Conservation (phyloP, 23 tunicate genomes). For the Ascidia mentula region DNA sequence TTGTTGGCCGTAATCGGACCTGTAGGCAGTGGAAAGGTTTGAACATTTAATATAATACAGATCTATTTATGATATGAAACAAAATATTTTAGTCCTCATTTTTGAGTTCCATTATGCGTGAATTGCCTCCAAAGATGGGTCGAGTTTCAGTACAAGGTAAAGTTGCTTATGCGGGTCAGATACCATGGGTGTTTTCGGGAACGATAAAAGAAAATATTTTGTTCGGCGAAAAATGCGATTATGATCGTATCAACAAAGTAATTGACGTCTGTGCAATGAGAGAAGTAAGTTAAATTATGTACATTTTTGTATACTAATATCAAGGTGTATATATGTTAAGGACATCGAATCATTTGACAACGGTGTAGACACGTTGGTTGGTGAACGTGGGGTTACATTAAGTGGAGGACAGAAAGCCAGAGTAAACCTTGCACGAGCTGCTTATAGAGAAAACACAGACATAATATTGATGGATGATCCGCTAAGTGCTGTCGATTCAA, state of each 20-base stretch:
- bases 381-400: background rate
- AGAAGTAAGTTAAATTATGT: background rate
- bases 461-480: slow-evolving; percentile 91
- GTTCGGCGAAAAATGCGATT: slow-evolving; percentile 49
- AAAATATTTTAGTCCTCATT: slow-evolving; percentile 42
- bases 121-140: slow-evolving; percentile 36
- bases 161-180: slow-evolving; percentile 43
- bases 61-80: too few relatives aligned
- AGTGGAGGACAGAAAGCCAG: slow-evolving; percentile 66
- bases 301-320: too few relatives aligned
- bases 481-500: slow-evolving; percentile 81
- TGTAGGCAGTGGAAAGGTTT: slow-evolving; percentile 14
- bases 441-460: slow-evolving; percentile 43
- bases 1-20: slow-evolving; percentile 10
- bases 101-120: slow-evolving; percentile 48
- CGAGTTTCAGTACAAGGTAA: slow-evolving; percentile 26
- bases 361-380: background rate
- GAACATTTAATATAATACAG: background rate
- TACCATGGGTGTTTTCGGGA: slow-evolving; percentile 64
- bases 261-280: slow-evolving; percentile 29
- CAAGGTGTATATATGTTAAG: background rate
- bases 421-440: slow-evolving; percentile 82
- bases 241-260: slow-evolving; percentile 26
- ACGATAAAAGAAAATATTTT: slow-evolving; percentile 48
- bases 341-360: background rate